Conservation (phyloP, 35 echinoderm and acorn worm species). For the Ophioderma brevispina region DNA sequence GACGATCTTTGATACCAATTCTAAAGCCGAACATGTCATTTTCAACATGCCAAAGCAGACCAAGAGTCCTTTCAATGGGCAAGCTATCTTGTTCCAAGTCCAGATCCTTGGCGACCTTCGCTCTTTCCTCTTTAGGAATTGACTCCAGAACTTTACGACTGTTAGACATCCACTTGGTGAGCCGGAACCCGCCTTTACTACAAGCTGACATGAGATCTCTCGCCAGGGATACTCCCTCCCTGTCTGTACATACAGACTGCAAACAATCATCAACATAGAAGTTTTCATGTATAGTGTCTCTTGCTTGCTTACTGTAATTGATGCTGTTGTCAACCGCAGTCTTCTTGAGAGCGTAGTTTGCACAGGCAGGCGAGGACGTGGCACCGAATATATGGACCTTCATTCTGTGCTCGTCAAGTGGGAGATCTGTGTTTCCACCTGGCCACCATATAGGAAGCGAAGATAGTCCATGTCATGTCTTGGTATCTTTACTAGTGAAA, state of each 20-base stretch:
- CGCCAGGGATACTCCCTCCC: neutral
- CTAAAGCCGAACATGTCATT: conserved; percentile 13
- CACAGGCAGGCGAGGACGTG: conserved; percentile 51
- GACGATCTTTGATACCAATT: conserved; percentile 15
- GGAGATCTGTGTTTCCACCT: neutral
- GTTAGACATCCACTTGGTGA: conserved; percentile 37
- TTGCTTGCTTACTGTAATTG: neutral
- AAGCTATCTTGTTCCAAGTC: conserved; percentile 5
- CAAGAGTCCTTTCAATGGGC: conserved; percentile 39
- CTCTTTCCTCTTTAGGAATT: conserved; percentile 8
- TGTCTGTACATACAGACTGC: neutral
- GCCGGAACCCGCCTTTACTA: neutral
- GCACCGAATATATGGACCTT: conserved; percentile 60
- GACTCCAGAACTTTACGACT: conserved; percentile 5
- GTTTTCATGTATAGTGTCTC: no score
- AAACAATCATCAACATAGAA: conserved; percentile 46
- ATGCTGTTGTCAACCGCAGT: conserved; percentile 20
- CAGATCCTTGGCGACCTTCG: neutral
- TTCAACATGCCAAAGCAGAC: conserved; percentile 34
- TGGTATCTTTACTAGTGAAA: conserved; percentile 45
- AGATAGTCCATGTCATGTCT: conserved; percentile 48
- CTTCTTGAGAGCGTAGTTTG: conserved; percentile 40
- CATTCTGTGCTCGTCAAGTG: conserved; percentile 42
- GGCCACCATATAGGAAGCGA: conserved; percentile 74
- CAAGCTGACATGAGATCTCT: neutral